Evolutionary conservation across 2,888 invertebrate genomes (phyloP), one percentile per base, ranked within the genome.

Genomic region (Esperia sulphurella): DNA sequence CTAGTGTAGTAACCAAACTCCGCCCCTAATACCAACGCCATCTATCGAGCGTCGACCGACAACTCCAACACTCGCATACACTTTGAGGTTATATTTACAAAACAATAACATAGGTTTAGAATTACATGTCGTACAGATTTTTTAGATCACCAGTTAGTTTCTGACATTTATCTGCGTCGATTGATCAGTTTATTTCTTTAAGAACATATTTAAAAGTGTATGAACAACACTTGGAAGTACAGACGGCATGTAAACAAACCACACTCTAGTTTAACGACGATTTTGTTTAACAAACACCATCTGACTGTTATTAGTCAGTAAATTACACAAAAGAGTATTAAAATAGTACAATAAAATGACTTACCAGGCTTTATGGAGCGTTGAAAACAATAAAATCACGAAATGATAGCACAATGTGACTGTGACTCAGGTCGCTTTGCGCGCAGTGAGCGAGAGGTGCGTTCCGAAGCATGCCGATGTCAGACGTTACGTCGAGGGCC

Each of bases 341-440:
- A 48, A 54, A 51, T 51, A 56, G 49, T 31, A 53, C 7, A 37
- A 44, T 37, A 54, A 53, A 66, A 53, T 49, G 14, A 81, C 87
- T 85, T 61, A 86, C 85, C 78, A 54, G 52, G 53, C 13, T 29
- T 55, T 57, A 56, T 54, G 51, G 57, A 46, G 45, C 21, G 46
- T 21, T 38, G 45, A 46, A 48, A 54, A 59, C 60, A 67, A 65
- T 66, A 61, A 53, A 59, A 62, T 61, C 59, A 59, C 58, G 58
- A 50, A 53, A 46, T 52, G 50, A 44, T 46, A 50, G 54, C 62
- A 53, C 49, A 53, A 56, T 50, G 51, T 49, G 57, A 52, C 70
- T 85, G 83, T 86, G 75, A 81, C 87, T 84, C 88, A 82, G 77
- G 64, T 81, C 83, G 76, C 75, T 70, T 75, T 68, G 69, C 59